phyloP scores from a whole-genome alignment of 2,888 invertebrate genomes.

The Himalopsyche kuldschensis region DNA sequence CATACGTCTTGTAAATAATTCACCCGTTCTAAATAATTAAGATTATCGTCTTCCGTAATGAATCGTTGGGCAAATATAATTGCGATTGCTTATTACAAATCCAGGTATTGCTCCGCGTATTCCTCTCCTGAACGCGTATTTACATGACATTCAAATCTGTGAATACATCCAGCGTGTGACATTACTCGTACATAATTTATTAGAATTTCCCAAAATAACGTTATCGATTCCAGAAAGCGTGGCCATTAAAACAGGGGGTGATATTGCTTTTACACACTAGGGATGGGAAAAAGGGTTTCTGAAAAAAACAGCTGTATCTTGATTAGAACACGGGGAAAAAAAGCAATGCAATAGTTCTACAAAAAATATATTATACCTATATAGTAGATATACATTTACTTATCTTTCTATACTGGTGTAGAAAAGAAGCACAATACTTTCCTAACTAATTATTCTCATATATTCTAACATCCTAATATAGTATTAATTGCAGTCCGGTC shows the following conservation, averaged over 20 bases:
- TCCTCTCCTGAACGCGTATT: not conserved
- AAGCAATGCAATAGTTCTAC: no score
- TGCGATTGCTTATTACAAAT: not conserved
- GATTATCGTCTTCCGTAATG: not conserved
- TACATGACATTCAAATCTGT: not conserved
- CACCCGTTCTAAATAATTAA: not conserved
- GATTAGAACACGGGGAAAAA: no score
- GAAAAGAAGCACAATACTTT: no score
- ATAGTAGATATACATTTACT: no score
- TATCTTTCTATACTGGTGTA: no score
- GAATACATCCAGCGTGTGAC: not conserved
- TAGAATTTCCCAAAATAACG: not conserved
- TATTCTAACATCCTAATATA: no score
- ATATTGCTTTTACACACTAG: not conserved
- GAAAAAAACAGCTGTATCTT: not conserved
- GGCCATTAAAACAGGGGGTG: not conserved
- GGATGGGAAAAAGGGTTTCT: not conserved
- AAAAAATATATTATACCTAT: no score
- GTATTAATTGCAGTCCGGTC: no score
- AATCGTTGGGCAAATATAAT: not conserved
- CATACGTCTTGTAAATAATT: not conserved
- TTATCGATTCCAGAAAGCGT: not conserved
- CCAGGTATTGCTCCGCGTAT: not conserved
- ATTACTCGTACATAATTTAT: not conserved
- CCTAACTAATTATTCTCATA: no score